Conservation (phyloP, 2,888 invertebrate genomes). For the Polydrusus pterygomalis region DNA sequence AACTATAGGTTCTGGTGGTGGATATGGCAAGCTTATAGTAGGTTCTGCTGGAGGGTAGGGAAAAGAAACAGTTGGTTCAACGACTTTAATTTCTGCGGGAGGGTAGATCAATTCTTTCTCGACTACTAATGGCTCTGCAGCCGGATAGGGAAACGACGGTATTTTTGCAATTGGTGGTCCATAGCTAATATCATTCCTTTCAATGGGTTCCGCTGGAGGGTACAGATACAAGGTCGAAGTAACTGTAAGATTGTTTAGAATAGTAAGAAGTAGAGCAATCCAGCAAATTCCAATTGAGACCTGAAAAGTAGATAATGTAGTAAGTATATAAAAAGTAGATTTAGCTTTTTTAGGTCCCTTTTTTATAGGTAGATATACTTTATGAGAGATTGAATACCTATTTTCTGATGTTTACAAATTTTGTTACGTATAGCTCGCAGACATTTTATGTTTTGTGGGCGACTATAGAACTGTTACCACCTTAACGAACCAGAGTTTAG, state of each 20-base stretch:
- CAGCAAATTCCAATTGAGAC: background rate
- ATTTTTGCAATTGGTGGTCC: conserved; percentile 11
- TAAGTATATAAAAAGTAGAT: too few species aligned
- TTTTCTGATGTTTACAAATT: too few species aligned
- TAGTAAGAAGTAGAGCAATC: background rate
- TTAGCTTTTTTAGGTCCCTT: too few species aligned
- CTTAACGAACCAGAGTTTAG: too few species aligned
- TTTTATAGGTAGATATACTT: too few species aligned
- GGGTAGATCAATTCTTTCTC: conserved; percentile 10
- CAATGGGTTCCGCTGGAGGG: conserved; percentile 33
- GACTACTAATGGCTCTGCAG: conserved; percentile 18
- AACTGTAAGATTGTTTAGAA: background rate
- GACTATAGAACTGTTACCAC: too few species aligned
- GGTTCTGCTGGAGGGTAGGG: conserved; percentile 33
- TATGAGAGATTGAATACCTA: background rate
- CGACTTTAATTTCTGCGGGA: conserved; percentile 9
- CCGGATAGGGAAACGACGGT: conserved; percentile 32
- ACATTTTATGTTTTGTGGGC: too few species aligned
- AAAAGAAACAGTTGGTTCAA: too few species aligned
- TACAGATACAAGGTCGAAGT: conserved; percentile 27
- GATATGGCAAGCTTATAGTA: background rate
- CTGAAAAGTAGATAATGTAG: conserved; percentile 11
- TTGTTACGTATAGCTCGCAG: too few species aligned
- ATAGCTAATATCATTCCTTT: background rate
- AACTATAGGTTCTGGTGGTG: background rate